Evolutionary conservation across 2,797 vertebrate genomes (phyloP).

Genomic region (Galagoides demidoff): DNA sequence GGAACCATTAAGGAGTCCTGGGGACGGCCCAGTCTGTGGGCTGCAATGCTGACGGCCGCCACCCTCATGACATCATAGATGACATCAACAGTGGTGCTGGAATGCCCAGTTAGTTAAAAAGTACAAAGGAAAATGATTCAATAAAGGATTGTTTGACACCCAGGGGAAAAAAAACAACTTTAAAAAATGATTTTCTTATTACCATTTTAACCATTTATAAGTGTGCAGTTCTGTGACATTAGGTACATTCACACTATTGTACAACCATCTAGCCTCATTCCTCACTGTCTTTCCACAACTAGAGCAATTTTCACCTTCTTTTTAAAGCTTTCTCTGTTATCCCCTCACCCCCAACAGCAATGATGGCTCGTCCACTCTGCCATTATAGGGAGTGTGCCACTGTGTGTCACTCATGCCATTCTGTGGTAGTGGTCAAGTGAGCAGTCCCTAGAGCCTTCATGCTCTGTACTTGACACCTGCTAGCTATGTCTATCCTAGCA

Average conservation of each 20-base stretch:
- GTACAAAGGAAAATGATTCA: no score
- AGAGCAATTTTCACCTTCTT: neutral
- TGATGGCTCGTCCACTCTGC: neutral
- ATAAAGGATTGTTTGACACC: no score
- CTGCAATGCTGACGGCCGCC: no score
- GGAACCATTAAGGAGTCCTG: no score
- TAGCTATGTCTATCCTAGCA: neutral
- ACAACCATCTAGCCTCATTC: neutral
- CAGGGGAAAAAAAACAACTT: no score
- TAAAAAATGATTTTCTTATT: neutral
- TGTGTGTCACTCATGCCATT: neutral
- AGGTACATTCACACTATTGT: no score
- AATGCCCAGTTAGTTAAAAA: no score
- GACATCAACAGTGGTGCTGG: no score
- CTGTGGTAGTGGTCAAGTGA: neutral
- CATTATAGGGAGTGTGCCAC: neutral
- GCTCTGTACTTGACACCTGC: neutral
- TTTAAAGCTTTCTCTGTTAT: neutral
- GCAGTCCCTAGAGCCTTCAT: neutral
- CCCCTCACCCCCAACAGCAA: neutral
- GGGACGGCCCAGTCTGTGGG: no score
- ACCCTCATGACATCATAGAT: no score
- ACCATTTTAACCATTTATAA: neutral
- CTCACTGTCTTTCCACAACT: neutral
- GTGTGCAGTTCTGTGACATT: neutral